Base-by-base conservation (phyloP, 2,113 vertebrate species). In the Rhineura floridana region DNA sequence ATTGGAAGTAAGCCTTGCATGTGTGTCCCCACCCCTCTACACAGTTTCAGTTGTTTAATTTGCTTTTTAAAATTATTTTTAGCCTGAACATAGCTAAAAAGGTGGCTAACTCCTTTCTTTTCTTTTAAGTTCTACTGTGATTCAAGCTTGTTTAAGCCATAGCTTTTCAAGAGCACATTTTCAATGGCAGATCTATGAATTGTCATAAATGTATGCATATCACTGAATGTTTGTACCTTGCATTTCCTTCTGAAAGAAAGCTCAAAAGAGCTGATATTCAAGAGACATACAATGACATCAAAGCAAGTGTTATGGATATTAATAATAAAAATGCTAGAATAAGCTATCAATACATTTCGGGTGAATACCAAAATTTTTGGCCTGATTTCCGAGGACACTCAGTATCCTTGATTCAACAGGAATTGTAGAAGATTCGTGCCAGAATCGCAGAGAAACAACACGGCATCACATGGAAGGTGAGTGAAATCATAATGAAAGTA, bases 401-500 rank as follows among this genome's bases (percentile, higher is more conserved):
- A 36, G 23, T 30, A 28, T 46, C 13, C 39, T 59, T 44, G 28
- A 23, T 65, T 85, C 13, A 33, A 46, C 11, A 33, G 4, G 42
- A 63, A 85, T 63, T n/a, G 28, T 44, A 52, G 6, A 52, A 63
- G 70, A 52, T 30, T 39, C 44, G n/a, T 62, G 77, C 36, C 19
- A 65, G 30, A 52, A 79, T 46, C 63, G 25, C 77, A 87, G 9
- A 70, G 86, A 70, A 46, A 81, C 19, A 59, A 21, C 42, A 86
- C 17, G 44, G 39, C 55, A 86, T 86, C 10, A 36, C 55, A 48
- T 62, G 70, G 59, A 77, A 77, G 11, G 55, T 44, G 72, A 63
- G 72, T 55, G 42, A 85, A 85, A 75, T 48, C 36, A n/a, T 39
- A 84, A 72, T 84, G 46, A 86, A 76, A 76, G 44, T 12, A 85